Conservation (phyloP, 2,113 vertebrate species). For the Erinaceus europaeus region DNA sequence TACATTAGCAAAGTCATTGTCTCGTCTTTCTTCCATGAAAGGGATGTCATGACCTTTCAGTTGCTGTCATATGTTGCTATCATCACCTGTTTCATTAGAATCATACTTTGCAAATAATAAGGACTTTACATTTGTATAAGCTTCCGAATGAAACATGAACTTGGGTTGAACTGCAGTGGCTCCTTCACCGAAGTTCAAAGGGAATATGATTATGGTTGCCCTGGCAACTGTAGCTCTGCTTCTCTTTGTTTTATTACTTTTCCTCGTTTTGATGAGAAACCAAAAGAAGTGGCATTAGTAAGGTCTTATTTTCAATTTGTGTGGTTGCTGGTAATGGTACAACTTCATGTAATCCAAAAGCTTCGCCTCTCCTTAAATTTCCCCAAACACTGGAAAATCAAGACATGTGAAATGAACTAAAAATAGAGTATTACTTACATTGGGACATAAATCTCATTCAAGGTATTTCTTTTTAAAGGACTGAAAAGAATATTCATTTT, state of each 20-base stretch:
- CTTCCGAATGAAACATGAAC: slow-evolving; percentile 33
- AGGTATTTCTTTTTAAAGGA: slow-evolving; percentile 40
- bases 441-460: slow-evolving; percentile 19
- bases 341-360: background rate
- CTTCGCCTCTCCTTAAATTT: slow-evolving; percentile 31
- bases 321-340: slow-evolving; percentile 1
- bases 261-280: slow-evolving; percentile 43
- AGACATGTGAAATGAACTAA: slow-evolving; percentile 22
- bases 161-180: slow-evolving; percentile 41
- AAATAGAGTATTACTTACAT: slow-evolving; percentile 2
- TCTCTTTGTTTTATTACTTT: slow-evolving; percentile 51
- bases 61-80: background rate
- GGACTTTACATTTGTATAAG: background rate
- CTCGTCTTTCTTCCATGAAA: background rate
- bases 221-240: slow-evolving; percentile 49
- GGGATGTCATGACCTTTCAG: background rate
- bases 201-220: slow-evolving; percentile 52
- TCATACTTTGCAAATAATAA: background rate
- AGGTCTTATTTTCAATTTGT: slow-evolving; percentile 49
- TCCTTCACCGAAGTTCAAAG: slow-evolving; percentile 34
- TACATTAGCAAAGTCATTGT: background rate
- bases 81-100: background rate
- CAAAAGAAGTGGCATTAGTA: slow-evolving; percentile 19
- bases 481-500: background rate
- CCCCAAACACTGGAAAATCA: background rate